Evolutionary conservation across 2,888 invertebrate genomes (phyloP).

Genomic region (Gnatocerus cornutus): DNA sequence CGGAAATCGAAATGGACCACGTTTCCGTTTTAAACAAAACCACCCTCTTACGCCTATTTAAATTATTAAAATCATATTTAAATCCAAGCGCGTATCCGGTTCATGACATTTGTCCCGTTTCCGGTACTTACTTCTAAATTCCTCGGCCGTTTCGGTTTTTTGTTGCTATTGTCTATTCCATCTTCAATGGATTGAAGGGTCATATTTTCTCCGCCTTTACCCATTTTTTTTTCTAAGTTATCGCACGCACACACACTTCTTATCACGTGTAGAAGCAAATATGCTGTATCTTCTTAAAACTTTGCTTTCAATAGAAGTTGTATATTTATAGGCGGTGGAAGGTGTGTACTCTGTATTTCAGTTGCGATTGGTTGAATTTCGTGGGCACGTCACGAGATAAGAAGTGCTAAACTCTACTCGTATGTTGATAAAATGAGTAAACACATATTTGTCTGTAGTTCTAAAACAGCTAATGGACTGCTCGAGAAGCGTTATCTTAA

Average conservation of each 20-base stretch:
- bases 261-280: conserved; percentile 6
- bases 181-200: conserved; percentile 29
- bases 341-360: conserved; percentile 34
- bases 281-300: not conserved
- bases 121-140: conserved; percentile 18
- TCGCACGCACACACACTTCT: conserved; percentile 10
- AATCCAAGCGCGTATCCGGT: conserved; percentile 31
- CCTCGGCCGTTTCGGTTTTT: not conserved
- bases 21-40: conserved; percentile 2
- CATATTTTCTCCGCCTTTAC: conserved; percentile 60
- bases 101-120: conserved; percentile 17
- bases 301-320: conserved; percentile 10
- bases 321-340: conserved; percentile 42
- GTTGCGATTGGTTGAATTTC: conserved; percentile 46
- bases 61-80: conserved; percentile 29
- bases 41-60: not conserved
- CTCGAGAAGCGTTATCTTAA: conserved; percentile 3
- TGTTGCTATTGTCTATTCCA: conserved; percentile 14
- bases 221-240: conserved; percentile 56
- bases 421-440: not conserved
- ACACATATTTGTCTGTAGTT: conserved; percentile 1
- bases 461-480: not conserved
- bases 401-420: not conserved
- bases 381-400: conserved; percentile 50
- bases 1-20: conserved; percentile 7